Conservation (phyloP, 2,113 vertebrate species). For the Toxostoma redivivum region DNA sequence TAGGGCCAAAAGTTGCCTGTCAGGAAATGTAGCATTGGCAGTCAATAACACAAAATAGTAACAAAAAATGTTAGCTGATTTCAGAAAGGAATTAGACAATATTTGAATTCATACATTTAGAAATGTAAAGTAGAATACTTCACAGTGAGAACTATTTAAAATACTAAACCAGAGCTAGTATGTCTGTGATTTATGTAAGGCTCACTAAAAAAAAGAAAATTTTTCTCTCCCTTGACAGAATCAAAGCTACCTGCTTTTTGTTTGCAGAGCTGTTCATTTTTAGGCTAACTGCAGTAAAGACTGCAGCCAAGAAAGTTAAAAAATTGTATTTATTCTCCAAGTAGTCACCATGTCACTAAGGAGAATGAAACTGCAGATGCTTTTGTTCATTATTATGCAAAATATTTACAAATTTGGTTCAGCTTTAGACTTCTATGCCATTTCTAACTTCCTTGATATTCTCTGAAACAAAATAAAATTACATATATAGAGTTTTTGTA, state of each 20-base stretch:
- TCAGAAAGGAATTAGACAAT: neutral
- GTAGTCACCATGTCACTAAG: neutral
- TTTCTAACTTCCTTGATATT: neutral
- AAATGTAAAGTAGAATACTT: neutral
- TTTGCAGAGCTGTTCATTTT: neutral
- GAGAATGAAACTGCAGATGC: neutral
- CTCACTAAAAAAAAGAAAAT: neutral
- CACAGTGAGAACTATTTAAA: neutral
- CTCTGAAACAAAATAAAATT: neutral
- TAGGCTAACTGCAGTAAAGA: neutral
- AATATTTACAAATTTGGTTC: neutral
- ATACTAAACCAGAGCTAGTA: neutral
- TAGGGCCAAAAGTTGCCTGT: accelerated
- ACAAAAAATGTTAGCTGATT: neutral
- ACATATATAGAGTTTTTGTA: neutral
- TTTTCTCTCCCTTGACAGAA: neutral
- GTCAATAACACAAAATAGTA: neutral
- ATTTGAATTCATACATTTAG: neutral
- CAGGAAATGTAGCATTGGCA: neutral
- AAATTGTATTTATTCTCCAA: neutral
- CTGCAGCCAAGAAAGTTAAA: neutral
- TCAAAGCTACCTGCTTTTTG: neutral
- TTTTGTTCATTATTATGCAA: neutral
- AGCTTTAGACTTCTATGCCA: neutral
- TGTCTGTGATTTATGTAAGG: neutral